Evolutionary conservation across 2,888 invertebrate species (phyloP), one percentile per base, ranked within the genome.

Genomic region (Margaritifera margaritifera): DNA sequence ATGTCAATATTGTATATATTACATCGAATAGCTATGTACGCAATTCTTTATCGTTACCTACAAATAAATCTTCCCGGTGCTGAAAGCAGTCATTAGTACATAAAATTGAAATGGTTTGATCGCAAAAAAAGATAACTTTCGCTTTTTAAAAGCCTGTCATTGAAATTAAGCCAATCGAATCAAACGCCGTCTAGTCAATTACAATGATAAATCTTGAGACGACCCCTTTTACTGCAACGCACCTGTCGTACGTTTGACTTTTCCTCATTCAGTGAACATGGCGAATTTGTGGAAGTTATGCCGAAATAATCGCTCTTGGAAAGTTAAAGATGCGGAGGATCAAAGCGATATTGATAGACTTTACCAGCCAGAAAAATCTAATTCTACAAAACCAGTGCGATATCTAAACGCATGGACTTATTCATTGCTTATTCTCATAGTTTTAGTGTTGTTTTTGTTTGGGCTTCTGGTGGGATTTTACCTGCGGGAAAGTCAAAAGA

Each of bases 381-480:
- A 67, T 58, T 58, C 69, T 31, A 77, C 71, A 20, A 78, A 73
- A 72, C 61, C 76, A 22, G 71, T 65, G 3, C 59, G 69, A 24
- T 79, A 72, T 68, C 69, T 75, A 6, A 82, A 80, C 63, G 71
- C 79, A 56, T 82, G 80, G 79, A 77, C 72, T 8, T 74, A 81
- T 67, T 80, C 79, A 62, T 64, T 82, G 61, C 61, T 80, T 50
- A 59, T 81, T 52, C 57, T 83, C 24, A 79, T 78, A 51, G 66
- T 83, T 63, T 72, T 80, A 53, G 77, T 79, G 15, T 70, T 84
- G 65, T 83, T 85, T 78, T 72, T 84, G 42, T 62, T 82, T 18
- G 84, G 85, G 54, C 69, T 84, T 54, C 73, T 82, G 19, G 71
- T 83, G 19, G 85, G 85, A 62, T 84, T 82, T 77, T 82, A 80